These are phyloP conservation scores for Colossoma macropomum DNA, from an alignment of 2,113 vertebrate genomes.

Conservation along the genomic window DNA sequence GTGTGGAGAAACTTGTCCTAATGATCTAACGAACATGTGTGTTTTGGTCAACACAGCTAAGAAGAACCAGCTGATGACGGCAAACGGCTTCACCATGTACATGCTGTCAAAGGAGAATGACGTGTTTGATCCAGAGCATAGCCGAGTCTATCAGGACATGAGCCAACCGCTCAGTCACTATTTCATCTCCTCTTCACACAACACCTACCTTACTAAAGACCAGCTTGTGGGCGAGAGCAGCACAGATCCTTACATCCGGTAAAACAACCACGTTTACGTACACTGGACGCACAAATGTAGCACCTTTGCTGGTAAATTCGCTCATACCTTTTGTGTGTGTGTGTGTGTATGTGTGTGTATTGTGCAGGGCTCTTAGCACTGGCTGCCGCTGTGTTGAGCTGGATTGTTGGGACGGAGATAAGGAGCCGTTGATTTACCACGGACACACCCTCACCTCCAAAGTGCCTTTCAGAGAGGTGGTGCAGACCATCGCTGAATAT, in stretches of 20 bases:
- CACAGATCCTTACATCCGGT: constrained; percentile 91
- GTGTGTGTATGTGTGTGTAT: not conserved
- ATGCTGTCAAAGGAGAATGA: constrained; percentile 89
- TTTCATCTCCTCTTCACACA: constrained; percentile 97
- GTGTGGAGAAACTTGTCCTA: too few species aligned
- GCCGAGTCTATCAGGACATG: constrained; percentile 92
- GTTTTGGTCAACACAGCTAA: constrained; percentile 79
- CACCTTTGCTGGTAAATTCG: constrained; percentile 78
- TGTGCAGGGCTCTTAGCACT: constrained; percentile 82
- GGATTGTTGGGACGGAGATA: constrained; percentile 96
- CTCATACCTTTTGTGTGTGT: not conserved
- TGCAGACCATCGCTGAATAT: constrained; percentile 86
- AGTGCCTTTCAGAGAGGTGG: constrained; percentile 89
- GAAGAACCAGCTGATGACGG: constrained; percentile 89
- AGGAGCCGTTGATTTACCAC: constrained; percentile 89
- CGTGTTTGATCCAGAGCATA: constrained; percentile 82
- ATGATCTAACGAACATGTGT: constrained; percentile 25
- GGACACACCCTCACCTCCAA: constrained; percentile 95
- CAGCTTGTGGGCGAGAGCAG: constrained; percentile 91
- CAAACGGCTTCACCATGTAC: constrained; percentile 96
- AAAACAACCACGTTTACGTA: constrained; percentile 20
- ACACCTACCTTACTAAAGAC: constrained; percentile 92
- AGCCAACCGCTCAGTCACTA: constrained; percentile 87
- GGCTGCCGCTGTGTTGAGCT: constrained; percentile 97
- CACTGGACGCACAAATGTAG: constrained; percentile 57